Evolutionary conservation across 1,140 invertebrate species (phyloP), one percentile per base, ranked within the genome.

Genomic region (Periplaneta americana): DNA sequence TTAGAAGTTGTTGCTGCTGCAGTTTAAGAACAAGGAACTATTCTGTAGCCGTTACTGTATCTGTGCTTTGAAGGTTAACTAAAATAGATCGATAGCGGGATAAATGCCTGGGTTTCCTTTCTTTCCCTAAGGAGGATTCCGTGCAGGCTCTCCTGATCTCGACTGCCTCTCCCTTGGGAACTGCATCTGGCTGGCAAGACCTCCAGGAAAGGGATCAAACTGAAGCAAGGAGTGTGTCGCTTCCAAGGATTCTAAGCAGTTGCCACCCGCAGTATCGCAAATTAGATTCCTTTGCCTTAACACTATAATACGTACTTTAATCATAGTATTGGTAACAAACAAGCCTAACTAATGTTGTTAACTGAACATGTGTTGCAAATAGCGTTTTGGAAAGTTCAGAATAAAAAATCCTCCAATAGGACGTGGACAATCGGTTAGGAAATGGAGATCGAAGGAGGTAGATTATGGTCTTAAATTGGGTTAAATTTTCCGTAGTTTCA

Each of bases 21-120:
- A n/a, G n/a, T n/a, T 28, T n/a, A 28, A n/a, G 28, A 28, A 66
- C 22, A n/a, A 66, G 15, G n/a, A 6, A n/a, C 2, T 66, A n/a
- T 66, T 66, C 4, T n/a, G 11, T 11, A 6, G 48, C 48, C 48
- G 5, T 66, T n/a, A 28, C 48, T 66, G 48, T 4, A 66, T 28
- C n/a, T n/a, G 22, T 66, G 48, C n/a, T 66, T 11, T 66, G 48
- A 66, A 66, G 48, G 48, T 66, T 66, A 66, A 34, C 22, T 77
- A 77, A 77, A 77, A 77, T 77, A 77, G 33, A 77, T 77, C 75
- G 75, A 77, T 34, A 77, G 33, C 15, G 33, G n/a, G 35, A 77
- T 77, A 77, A 77, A 77, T 77, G 33, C 33, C 35, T 77, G 35
- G 35, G 33, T 34, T 77, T 77, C 35, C 75, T 76, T 33, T 18